Percentiles rank a stretch among this genome's conserved stretches.
Evolutionary conservation across 2,888 invertebrate species (phyloP).

Genomic region (Auanema freiburgensis): DNA sequence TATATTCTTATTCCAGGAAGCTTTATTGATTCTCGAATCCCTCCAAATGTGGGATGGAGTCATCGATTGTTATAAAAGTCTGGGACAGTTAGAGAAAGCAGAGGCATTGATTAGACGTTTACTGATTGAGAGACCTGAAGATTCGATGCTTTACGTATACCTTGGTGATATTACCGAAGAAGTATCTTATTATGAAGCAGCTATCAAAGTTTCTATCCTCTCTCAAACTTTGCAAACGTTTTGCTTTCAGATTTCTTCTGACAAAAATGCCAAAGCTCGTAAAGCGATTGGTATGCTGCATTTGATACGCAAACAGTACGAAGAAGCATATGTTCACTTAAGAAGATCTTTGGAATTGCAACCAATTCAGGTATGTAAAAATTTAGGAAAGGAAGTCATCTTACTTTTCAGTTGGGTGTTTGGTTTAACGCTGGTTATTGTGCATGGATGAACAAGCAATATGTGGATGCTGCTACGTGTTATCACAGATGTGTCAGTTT

Average conservation of each 20-base stretch:
- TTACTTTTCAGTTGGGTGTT: conserved; percentile 38
- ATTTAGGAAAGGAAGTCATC: conserved; percentile 1
- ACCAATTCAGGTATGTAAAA: conserved; percentile 47
- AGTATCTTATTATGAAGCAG: conserved; percentile 79
- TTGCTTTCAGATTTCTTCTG: conserved; percentile 64
- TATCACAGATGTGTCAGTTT: conserved; percentile 51
- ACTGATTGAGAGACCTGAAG: conserved; percentile 68
- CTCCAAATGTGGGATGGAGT: conserved; percentile 88
- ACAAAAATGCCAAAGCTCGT: conserved; percentile 81
- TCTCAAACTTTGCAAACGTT: no score
- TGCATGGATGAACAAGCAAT: conserved; percentile 59
- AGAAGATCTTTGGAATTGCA: conserved; percentile 62
- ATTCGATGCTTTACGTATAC: conserved; percentile 78
- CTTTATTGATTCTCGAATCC: conserved; percentile 66
- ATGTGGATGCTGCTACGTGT: conserved; percentile 34
- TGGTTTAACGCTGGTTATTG: conserved; percentile 62
- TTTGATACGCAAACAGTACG: conserved; percentile 73
- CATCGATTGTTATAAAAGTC: conserved; percentile 83
- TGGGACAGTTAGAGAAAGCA: conserved; percentile 80
- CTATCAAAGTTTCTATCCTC: conserved; percentile 83
- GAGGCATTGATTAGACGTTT: conserved; percentile 84
- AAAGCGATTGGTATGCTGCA: conserved; percentile 82
- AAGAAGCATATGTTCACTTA: conserved; percentile 58
- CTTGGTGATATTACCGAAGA: conserved; percentile 87
- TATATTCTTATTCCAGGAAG: conserved; percentile 63